Evolutionary conservation across 2,888 invertebrate genomes (phyloP), one percentile per base, ranked within the genome.

Genomic region (Drosophila subquinaria): DNA sequence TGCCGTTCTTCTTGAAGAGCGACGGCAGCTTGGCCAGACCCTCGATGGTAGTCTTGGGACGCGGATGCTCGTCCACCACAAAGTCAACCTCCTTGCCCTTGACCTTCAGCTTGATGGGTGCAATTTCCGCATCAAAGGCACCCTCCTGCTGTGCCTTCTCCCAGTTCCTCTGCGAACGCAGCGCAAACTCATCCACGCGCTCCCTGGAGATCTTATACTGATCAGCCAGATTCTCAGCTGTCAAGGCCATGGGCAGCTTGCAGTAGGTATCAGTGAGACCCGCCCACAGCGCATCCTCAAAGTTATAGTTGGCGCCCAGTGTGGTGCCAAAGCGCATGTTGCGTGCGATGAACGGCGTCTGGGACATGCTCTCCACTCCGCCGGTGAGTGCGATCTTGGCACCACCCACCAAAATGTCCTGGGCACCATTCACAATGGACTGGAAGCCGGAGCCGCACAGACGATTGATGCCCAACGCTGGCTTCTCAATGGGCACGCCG

Each of bases 371-470:
- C 90, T 99, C 99, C 3, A 96, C 95, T 0, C 99, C 99, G 51
- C 98, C 99, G 27, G 98, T 96, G 38, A 99, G 92, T 1, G 97
- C 96, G 64, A 99, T 95, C 85, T 96, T 95, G 2, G 98, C 96
- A 73, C 96, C 96, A 35, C 98, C 98, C 10, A 96, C 94, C 59
- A 95, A 85, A 79, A 99, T 98, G 91, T 98, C 98, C 96, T 98
- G 98, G 40, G 97, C 96, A 60, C 96, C 97, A 93, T 96, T 98
- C 17, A 98, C 95, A 72, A 99, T 94, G 0, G 99, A 95, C 92
- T 99, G 99, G 93, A 99, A 99, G 1, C 99, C 99, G 35, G 98
- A 98, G 15, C 99, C 99, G 93, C 99, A 99, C 17, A 99, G 94
- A 73, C 99, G 94, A 94, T 99, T 99, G 52, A 99, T 95, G 55